phyloP scores from a whole-genome alignment of 2,888 invertebrate genomes.

The Spilosoma lubricipeda region DNA sequence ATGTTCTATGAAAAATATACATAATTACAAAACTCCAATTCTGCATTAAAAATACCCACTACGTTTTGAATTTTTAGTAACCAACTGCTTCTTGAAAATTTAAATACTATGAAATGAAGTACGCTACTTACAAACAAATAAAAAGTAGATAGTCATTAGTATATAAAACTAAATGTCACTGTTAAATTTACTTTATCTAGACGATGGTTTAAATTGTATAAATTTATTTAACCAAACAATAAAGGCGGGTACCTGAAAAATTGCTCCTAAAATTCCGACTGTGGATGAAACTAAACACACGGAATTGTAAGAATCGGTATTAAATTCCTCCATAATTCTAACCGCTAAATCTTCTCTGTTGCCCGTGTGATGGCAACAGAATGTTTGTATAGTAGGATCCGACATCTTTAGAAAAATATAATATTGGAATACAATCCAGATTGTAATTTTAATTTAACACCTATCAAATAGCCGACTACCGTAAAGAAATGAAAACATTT shows the following conservation, averaged over 20 bases:
- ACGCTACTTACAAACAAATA: too few species aligned
- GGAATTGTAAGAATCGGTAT: constrained; percentile 90
- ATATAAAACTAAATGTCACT: too few species aligned
- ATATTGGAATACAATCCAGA: not conserved
- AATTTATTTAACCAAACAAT: not conserved
- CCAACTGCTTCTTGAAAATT: not conserved
- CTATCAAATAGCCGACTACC: too few species aligned
- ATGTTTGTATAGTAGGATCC: constrained; percentile 94
- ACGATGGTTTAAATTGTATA: not conserved
- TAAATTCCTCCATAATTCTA: constrained; percentile 90
- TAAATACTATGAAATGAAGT: not conserved
- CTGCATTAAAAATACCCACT: not conserved
- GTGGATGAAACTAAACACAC: constrained; percentile 91
- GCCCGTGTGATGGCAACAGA: constrained; percentile 90
- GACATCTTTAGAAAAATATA: constrained; percentile 78
- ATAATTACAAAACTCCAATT: too few species aligned
- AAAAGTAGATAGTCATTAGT: too few species aligned
- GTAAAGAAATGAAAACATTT: too few species aligned
- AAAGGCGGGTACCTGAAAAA: constrained; percentile 89
- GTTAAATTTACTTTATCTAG: not conserved
- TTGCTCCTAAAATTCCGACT: constrained; percentile 91
- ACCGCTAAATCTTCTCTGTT: constrained; percentile 88
- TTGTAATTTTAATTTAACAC: not conserved
- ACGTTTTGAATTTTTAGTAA: not conserved
- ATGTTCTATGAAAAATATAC: not conserved